Conservation (phyloP, 1,140 invertebrate species). For the Eupeodes corollae region DNA sequence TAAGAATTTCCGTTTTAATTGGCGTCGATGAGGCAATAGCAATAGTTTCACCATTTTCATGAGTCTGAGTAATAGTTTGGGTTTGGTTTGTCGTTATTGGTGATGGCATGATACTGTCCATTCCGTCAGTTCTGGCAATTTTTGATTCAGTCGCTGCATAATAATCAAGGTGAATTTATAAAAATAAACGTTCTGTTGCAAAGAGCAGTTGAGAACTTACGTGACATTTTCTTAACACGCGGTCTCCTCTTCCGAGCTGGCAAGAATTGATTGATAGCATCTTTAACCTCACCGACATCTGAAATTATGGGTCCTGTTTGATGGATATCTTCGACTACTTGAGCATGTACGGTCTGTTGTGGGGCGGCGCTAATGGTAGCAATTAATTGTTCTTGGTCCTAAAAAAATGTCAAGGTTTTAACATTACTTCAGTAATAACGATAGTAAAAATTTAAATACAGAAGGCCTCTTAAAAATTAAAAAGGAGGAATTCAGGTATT, state of each 20-base stretch:
- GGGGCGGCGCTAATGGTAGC: constrained; percentile 31
- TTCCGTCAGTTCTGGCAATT: constrained; percentile 35
- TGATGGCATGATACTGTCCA: constrained; percentile 31
- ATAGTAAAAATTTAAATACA: too few relatives aligned
- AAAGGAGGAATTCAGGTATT: too few relatives aligned
- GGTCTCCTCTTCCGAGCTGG: constrained; percentile 39
- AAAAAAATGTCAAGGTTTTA: background rate
- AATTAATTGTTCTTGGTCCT: constrained; percentile 35
- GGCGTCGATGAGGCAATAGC: constrained; percentile 22
- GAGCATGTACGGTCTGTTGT: constrained; percentile 35
- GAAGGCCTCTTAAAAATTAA: too few relatives aligned
- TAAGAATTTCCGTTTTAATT: constrained; percentile 1
- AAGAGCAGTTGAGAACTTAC: constrained; percentile 16
- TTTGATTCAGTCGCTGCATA: constrained; percentile 27
- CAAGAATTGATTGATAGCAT: constrained; percentile 38
- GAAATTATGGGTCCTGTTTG: constrained; percentile 26
- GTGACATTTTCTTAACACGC: constrained; percentile 32
- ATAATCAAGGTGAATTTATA: background rate
- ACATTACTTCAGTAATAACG: too few relatives aligned
- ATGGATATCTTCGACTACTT: constrained; percentile 35
- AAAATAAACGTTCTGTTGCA: too few relatives aligned
- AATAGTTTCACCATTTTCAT: constrained; percentile 26
- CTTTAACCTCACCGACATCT: constrained; percentile 29
- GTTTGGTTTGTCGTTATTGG: constrained; percentile 19
- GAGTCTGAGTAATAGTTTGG: constrained; percentile 10